Evolutionary conservation across 1,140 invertebrate species (phyloP).

Genomic region (Aphis gossypii): DNA sequence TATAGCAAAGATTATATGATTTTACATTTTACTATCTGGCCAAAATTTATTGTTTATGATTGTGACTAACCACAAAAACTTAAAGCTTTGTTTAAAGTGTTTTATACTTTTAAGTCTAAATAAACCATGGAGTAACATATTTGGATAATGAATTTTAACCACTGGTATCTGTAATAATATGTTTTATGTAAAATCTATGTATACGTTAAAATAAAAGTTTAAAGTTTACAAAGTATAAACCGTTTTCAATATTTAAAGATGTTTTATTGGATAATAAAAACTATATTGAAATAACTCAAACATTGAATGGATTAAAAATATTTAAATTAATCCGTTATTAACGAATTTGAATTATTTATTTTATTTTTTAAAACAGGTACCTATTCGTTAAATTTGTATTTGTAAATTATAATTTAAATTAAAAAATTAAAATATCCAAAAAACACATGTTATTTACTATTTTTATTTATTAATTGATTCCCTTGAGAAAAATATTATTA

Average conservation of each 20-base stretch:
- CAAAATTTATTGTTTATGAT: background rate
- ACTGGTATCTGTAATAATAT: background rate
- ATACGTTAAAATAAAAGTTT: background rate
- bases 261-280: background rate
- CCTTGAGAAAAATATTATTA: background rate
- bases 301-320: background rate
- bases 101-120: background rate
- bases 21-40: background rate
- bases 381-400: background rate
- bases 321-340: background rate
- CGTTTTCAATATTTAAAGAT: background rate
- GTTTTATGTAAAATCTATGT: background rate
- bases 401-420: background rate
- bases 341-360: background rate
- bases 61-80: background rate
- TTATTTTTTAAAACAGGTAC: background rate
- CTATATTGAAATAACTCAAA: background rate
- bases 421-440: background rate
- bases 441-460: background rate
- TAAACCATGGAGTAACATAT: background rate
- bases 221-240: background rate
- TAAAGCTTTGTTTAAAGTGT: background rate
- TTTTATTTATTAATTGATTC: background rate
- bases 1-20: background rate
- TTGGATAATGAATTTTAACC: background rate